Percentiles rank a stretch among this genome's conserved stretches.
These are phyloP conservation scores for Artibeus lituratus DNA, from an alignment of 2,797 vertebrate genomes.

Conservation along the genomic window DNA sequence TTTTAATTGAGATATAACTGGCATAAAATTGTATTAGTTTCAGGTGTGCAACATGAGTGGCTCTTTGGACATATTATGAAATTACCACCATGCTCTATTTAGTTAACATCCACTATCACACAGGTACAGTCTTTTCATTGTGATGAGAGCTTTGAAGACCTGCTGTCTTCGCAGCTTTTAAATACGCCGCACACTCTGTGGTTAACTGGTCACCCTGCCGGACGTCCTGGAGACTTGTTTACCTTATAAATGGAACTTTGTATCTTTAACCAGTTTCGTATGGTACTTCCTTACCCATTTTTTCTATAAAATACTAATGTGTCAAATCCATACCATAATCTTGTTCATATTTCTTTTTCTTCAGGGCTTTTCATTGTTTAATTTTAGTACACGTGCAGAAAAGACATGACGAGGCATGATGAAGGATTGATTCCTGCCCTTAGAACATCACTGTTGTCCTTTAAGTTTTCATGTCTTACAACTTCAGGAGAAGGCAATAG, in stretches of 20 bases:
- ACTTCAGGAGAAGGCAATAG: neutral
- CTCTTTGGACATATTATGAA: neutral
- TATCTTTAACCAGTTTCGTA: neutral
- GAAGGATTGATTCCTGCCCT: neutral
- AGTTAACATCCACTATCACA: neutral
- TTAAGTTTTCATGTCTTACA: neutral
- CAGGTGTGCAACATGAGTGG: neutral
- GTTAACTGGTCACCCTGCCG: neutral
- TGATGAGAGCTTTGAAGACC: neutral
- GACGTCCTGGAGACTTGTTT: neutral
- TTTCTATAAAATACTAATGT: neutral
- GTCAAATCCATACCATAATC: neutral
- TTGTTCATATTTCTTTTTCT: neutral
- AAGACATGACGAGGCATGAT: neutral
- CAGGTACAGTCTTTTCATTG: neutral
- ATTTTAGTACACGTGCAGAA: neutral
- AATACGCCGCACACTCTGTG: neutral
- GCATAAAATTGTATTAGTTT: neutral
- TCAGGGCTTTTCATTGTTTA: neutral
- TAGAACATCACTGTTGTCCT: neutral
- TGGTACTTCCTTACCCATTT: neutral
- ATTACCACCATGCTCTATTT: neutral
- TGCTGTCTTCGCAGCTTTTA: neutral
- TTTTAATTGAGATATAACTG: neutral
- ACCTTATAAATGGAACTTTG: neutral